These are phyloP conservation scores for Acanthaster planci DNA, from an alignment of 35 echinoderm and acorn worm genomes.

Conservation along the genomic window DNA sequence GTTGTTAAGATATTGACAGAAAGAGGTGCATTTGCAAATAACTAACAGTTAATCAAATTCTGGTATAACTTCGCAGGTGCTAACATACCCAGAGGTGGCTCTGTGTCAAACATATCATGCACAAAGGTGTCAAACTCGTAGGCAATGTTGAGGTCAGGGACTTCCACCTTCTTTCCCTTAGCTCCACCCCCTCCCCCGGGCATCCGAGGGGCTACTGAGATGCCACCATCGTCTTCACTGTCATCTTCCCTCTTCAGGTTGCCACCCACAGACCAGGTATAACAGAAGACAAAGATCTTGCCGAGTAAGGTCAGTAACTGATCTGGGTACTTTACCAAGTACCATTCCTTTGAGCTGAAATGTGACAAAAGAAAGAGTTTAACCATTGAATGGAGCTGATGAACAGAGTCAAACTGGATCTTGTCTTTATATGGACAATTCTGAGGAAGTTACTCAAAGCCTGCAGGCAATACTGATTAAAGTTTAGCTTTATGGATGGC, in stretches of 20 bases:
- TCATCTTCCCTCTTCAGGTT: conserved; percentile 93
- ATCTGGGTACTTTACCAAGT: conserved; percentile 78
- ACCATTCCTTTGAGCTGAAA: conserved; percentile 91
- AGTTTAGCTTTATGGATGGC: no score
- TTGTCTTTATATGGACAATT: no score
- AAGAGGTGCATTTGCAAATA: no score
- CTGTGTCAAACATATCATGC: conserved; percentile 94
- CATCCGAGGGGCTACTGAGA: conserved; percentile 40
- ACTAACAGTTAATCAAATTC: no score
- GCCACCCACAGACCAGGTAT: conserved; percentile 91
- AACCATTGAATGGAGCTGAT: no score
- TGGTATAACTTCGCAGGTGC: no score
- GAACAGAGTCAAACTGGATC: no score
- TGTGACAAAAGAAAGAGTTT: not conserved
- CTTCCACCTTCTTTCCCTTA: conserved; percentile 53
- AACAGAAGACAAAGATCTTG: conserved; percentile 99
- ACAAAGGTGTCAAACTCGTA: conserved; percentile 99
- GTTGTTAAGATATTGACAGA: no score
- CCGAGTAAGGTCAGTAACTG: conserved; percentile 76
- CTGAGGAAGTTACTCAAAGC: no score
- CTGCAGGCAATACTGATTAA: no score
- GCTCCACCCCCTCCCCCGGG: conserved; percentile 38
- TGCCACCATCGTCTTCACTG: conserved; percentile 93
- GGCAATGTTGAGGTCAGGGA: conserved; percentile 73
- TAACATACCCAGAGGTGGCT: conserved; percentile 90